These are phyloP conservation scores for Ceramica pisi DNA, from an alignment of 2,888 invertebrate species.

Conservation along the genomic window DNA sequence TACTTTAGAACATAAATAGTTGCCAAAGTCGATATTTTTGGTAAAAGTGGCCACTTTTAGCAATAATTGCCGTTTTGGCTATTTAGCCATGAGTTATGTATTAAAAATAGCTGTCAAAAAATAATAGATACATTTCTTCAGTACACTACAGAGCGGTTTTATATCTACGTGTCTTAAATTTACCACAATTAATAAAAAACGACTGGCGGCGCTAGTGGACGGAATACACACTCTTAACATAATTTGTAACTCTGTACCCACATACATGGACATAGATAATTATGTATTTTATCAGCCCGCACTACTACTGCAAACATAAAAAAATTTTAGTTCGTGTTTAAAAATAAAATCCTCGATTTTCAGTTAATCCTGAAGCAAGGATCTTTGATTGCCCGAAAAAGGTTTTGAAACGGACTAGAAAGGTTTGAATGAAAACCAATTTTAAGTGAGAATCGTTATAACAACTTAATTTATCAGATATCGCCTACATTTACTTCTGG, in stretches of 20 bases:
- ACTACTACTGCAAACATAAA: not conserved
- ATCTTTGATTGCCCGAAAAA: conserved; percentile 6
- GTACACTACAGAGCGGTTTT: no score
- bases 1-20: no score
- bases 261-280: conserved; percentile 5
- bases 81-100: no score
- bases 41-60: no score
- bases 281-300: conserved; percentile 8
- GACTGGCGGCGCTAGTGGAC: no score
- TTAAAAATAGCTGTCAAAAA: no score
- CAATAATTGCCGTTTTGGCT: no score
- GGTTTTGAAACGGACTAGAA: not conserved
- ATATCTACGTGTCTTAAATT: no score
- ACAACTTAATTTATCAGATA: not conserved
- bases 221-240: no score
- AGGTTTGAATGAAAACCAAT: not conserved
- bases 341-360: not conserved
- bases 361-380: not conserved
- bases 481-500: conserved; percentile 3
- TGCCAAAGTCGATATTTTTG: no score
- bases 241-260: not conserved
- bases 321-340: not conserved
- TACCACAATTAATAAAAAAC: no score
- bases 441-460: not conserved
- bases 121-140: no score